phyloP scores from a whole-genome alignment of 1,140 invertebrate species.

The Contarinia nasturtii region DNA sequence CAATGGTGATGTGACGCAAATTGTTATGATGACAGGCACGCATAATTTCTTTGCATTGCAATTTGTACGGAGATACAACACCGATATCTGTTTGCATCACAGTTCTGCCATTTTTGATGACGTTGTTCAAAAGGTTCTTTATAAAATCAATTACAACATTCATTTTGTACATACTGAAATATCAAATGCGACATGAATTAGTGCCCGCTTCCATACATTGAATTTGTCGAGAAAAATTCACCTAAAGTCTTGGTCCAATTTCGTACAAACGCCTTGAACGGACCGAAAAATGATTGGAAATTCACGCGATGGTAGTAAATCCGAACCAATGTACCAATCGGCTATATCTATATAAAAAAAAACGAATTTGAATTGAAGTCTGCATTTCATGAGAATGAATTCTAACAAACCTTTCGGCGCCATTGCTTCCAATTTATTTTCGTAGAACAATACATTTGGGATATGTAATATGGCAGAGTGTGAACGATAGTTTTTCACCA shows the following conservation, averaged over 20 bases:
- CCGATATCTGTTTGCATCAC: not conserved
- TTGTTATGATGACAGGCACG: not conserved
- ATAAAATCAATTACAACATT: not conserved
- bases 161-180: conserved; percentile 23
- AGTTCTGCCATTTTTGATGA: not conserved
- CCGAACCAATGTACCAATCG: not conserved
- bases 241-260: conserved; percentile 31
- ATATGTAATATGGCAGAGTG: conserved; percentile 36
- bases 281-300: conserved; percentile 47
- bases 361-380: not conserved
- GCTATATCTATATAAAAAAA: not conserved
- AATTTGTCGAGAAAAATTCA: conserved; percentile 38
- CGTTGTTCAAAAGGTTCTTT: not conserved
- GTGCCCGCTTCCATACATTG: conserved; percentile 6
- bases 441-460: conserved; percentile 43
- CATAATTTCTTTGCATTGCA: not conserved
- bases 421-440: conserved; percentile 29
- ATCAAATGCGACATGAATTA: not conserved
- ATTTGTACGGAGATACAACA: conserved; percentile 47
- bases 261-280: conserved; percentile 12
- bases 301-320: conserved; percentile 7
- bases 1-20: not conserved
- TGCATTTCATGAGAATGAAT: not conserved
- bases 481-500: conserved; percentile 44
- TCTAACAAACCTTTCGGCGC: conserved; percentile 4